Conservation (phyloP, 2,113 vertebrate species). For the Channa maculata region DNA sequence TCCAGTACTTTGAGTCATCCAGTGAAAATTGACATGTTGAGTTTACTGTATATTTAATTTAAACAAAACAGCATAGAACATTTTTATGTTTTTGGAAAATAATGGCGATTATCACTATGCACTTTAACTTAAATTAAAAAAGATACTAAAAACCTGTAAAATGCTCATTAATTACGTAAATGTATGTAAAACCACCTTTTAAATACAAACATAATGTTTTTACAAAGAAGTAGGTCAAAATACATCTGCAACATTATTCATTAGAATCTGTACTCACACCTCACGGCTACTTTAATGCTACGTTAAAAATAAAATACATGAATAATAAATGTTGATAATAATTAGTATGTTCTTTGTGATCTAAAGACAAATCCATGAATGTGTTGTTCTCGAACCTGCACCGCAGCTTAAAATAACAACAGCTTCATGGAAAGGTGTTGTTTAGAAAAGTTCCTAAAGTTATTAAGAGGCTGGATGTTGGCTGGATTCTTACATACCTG, state of each 20-base stretch:
- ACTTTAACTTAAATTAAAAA: background rate
- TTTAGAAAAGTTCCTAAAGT: background rate
- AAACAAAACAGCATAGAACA: background rate
- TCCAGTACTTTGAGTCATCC: no score
- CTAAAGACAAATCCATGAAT: background rate
- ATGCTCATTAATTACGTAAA: no score
- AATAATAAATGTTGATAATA: no score
- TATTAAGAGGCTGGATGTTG: background rate
- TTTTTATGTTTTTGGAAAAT: background rate
- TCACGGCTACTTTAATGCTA: no score
- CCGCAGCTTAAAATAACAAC: background rate
- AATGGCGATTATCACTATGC: background rate
- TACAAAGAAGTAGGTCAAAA: no score
- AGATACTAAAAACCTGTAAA: background rate
- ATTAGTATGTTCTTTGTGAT: background rate
- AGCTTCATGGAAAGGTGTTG: background rate
- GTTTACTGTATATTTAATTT: no score
- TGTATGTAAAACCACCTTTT: no score
- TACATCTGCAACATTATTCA: no score
- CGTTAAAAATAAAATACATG: no score
- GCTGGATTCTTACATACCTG: slow-evolving; percentile 43
- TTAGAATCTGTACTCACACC: no score
- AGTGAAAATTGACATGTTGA: no score
- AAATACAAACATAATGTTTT: no score
- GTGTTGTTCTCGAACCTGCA: background rate